phyloP scores from a whole-genome alignment of 2,888 invertebrate genomes.

The Camptogramma bilineatum region DNA sequence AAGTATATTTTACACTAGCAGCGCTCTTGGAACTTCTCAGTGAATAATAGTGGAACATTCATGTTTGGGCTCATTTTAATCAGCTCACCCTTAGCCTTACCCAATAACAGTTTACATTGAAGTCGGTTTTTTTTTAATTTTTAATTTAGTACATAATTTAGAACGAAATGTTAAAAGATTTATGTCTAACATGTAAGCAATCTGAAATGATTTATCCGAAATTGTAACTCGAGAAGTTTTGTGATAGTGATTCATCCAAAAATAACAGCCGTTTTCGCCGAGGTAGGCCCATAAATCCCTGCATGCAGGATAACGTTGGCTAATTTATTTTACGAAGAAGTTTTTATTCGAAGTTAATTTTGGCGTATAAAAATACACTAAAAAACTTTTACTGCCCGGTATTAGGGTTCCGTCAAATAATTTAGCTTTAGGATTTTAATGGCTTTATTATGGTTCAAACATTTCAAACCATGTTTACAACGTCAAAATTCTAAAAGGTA shows the following conservation, averaged over 20 bases:
- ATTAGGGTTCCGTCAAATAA: conserved; percentile 22
- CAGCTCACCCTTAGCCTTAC: no score
- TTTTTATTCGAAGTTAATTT: conserved; percentile 41
- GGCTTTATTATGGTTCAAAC: conserved; percentile 32
- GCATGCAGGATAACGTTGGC: background rate
- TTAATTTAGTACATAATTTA: no score
- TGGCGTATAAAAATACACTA: conserved; percentile 25
- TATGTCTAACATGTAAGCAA: background rate
- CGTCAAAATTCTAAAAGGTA: background rate
- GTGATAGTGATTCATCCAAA: conserved; percentile 26
- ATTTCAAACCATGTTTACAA: background rate
- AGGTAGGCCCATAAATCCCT: conserved; percentile 30
- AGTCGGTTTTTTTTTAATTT: no score
- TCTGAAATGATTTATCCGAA: background rate
- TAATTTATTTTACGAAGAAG: conserved; percentile 33
- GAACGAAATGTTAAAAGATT: no score
- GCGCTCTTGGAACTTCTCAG: no score
- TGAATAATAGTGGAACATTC: no score
- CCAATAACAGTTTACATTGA: no score
- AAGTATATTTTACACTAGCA: conserved; percentile 51
- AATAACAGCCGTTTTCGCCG: conserved; percentile 12
- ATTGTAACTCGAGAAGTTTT: conserved; percentile 11
- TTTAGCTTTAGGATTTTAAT: conserved; percentile 28
- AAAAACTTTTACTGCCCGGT: conserved; percentile 30
- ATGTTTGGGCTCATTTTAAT: no score